Base-by-base conservation (phyloP, 2,888 invertebrate genomes). In the Amorpha juglandis region DNA sequence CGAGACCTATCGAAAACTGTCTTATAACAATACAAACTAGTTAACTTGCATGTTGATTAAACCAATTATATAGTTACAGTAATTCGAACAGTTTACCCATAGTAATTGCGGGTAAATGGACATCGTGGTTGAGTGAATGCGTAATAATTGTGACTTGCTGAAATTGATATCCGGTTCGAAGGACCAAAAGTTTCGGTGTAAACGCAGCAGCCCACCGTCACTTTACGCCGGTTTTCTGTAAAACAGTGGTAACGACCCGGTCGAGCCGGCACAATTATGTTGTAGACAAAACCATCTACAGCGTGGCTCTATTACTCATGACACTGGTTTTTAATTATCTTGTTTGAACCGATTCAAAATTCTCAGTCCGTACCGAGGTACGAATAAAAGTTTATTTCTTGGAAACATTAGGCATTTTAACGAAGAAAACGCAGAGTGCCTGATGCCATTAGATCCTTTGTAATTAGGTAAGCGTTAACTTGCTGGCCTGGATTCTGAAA, bases 1-100 rank as follows among this genome's bases (percentile, higher is more conserved):
- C 70, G 72, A 76, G 71, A 79, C 69, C 77, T 76, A 80, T 81
- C 74, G 79, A 79, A 80, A 77, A 78, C 79, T 80, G 77, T 74
- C 78, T 72, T 76, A 76, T 71, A 74, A 76, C 72, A 73, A 70
- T 70, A 74, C 72, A 74, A 70, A 50, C 35, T n/a, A 64, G 21
- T 19, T 53, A 63, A 55, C 35, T 63, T 67, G 27, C 63, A 63
- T 48, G 38, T 55, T 52, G 45, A 42, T 53, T 33, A 33, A 27
- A 64, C 14, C 55, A 35, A 55, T 64, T 64, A 55, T 55, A 35
- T 11, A 52, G 52, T 64, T 52, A 47, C 12, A 33, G 9, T n/a
- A 47, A 48, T 48, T 45, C 14, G 62, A 42, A 38, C 45, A 42
- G 33, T 33, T 45, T 8, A 33, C 21, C n/a, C 21, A 21, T 19